These are phyloP conservation scores for Thryonomys swinderianus DNA, from an alignment of 2,113 vertebrate genomes.

Conservation along the genomic window DNA sequence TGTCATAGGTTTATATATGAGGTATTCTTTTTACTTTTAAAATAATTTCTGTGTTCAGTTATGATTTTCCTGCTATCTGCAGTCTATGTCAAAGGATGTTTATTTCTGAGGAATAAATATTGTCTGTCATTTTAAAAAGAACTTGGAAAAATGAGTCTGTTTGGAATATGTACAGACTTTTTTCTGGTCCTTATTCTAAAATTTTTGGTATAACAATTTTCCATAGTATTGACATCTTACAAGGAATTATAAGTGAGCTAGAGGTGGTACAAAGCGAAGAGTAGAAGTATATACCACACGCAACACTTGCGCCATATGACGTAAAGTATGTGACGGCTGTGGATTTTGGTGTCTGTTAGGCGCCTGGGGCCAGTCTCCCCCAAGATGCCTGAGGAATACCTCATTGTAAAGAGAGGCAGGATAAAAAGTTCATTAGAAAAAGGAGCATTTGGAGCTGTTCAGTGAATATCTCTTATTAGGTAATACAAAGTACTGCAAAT, in stretches of 20 bases:
- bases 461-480: neutral
- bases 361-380: neutral
- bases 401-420: neutral
- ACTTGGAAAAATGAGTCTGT: neutral
- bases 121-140: neutral
- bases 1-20: neutral
- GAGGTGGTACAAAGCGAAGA: neutral
- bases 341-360: neutral
- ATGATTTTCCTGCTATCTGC: neutral
- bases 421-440: slow-evolving; percentile 41
- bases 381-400: neutral
- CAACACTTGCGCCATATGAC: neutral
- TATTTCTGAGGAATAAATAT: neutral
- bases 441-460: neutral
- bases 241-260: neutral
- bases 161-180: neutral
- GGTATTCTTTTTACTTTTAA: neutral
- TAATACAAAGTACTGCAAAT: neutral
- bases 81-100: neutral
- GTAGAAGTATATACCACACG: neutral
- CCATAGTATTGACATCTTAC: too few relatives aligned
- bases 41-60: neutral
- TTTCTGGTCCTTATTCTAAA: neutral
- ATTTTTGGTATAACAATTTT: neutral
- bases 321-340: neutral